phyloP scores from a whole-genome alignment of 2,113 vertebrate genomes.

The Lepus timidus region DNA sequence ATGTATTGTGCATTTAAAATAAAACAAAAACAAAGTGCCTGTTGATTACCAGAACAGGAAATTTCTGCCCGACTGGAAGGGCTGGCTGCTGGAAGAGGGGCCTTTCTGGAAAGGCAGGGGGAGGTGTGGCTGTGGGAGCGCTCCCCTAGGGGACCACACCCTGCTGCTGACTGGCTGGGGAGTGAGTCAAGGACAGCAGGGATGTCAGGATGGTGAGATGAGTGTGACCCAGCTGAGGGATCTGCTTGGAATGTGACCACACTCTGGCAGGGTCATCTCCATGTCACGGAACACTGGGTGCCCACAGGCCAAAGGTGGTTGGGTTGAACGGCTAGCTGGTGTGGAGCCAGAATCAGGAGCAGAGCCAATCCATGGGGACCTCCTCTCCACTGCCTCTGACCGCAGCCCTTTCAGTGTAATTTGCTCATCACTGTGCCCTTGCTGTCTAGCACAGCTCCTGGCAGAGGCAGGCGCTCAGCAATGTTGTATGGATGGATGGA shows the following conservation, averaged over 20 bases:
- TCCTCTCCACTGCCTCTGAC: not conserved
- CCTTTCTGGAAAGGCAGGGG: constrained; percentile 41
- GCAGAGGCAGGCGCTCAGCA: not conserved
- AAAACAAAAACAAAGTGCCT: constrained; percentile 70
- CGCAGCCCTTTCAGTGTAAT: not conserved
- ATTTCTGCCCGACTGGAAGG: constrained; percentile 80
- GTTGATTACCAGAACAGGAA: constrained; percentile 65
- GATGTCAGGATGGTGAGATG: not conserved
- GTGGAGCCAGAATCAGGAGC: not conserved
- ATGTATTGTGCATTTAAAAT: constrained; percentile 63
- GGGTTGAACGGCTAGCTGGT: not conserved
- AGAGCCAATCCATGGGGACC: not conserved
- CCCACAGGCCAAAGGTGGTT: not conserved
- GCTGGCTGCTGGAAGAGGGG: constrained; percentile 69
- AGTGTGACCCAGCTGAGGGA: not conserved
- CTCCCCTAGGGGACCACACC: not conserved
- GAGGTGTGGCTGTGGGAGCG: constrained; percentile 2
- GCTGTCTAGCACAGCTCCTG: not conserved
- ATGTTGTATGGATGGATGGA: not conserved
- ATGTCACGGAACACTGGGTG: constrained; percentile 6
- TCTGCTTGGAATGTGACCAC: not conserved
- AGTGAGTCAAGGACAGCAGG: not conserved
- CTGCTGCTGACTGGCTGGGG: not conserved
- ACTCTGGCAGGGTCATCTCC: not conserved
- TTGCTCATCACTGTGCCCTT: not conserved